phyloP scores from a whole-genome alignment of 2,797 vertebrate species.

The Selene dorsalis region DNA sequence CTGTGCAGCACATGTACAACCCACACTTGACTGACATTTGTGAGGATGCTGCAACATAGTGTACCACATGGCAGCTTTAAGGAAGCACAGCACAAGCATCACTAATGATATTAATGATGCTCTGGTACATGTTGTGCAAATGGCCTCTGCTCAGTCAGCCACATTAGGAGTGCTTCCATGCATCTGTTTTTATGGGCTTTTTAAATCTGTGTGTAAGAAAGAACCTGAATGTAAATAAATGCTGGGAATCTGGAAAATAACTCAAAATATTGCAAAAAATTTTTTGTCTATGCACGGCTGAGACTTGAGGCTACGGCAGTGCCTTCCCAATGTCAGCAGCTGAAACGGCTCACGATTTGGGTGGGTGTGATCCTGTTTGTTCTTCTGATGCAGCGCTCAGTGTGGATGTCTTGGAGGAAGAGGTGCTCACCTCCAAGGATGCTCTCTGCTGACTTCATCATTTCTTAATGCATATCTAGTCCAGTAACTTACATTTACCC shows the following conservation, averaged over 20 bases:
- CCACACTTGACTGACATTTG: background rate
- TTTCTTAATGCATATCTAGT: background rate
- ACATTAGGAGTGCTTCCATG: background rate
- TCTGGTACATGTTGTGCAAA: background rate
- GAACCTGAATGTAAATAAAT: background rate
- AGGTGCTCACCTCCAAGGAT: background rate
- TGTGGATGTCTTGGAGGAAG: background rate
- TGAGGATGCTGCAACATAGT: background rate
- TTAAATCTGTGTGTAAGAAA: slow-evolving; percentile 4
- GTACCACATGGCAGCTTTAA: slow-evolving; percentile 8
- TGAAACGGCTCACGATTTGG: background rate
- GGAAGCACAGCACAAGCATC: slow-evolving; percentile 2
- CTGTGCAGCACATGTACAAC: background rate
- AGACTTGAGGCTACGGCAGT: background rate
- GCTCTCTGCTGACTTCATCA: background rate
- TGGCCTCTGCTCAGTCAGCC: background rate
- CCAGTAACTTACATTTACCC: background rate
- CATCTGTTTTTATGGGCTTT: background rate
- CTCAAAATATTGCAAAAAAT: no score
- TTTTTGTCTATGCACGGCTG: background rate
- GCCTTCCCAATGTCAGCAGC: background rate
- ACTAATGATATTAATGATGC: background rate
- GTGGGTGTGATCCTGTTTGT: background rate
- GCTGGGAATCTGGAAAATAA: background rate
- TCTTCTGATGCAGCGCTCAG: background rate